Conservation (phyloP, 2,888 invertebrate genomes). For the Mactromeris polynyma region DNA sequence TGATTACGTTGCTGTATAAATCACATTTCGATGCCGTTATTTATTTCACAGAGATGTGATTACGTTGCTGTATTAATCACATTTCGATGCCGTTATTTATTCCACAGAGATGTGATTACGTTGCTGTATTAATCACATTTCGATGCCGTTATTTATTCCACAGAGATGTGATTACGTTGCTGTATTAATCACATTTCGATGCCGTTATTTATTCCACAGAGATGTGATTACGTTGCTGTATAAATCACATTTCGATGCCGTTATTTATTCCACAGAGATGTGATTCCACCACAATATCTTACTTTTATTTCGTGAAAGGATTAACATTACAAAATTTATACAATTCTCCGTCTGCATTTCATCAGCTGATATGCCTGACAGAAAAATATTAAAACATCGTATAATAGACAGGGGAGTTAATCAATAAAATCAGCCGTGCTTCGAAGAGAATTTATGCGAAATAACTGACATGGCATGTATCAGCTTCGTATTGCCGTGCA, state of each 20-base stretch:
- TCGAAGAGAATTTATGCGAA: neutral
- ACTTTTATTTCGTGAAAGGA: neutral
- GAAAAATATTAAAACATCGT: neutral
- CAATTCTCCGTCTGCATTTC: neutral
- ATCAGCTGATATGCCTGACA: neutral
- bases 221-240: too few relatives aligned
- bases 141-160: too few relatives aligned
- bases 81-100: too few relatives aligned
- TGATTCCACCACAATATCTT: neutral
- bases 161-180: too few relatives aligned
- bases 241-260: too few relatives aligned
- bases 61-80: too few relatives aligned
- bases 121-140: too few relatives aligned
- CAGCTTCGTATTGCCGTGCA: neutral
- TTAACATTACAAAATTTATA: neutral
- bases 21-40: too few relatives aligned
- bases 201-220: neutral
- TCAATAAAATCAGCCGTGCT: neutral
- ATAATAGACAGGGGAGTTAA: neutral
- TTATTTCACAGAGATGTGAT: too few relatives aligned
- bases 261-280: neutral
- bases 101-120: too few relatives aligned
- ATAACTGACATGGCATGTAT: neutral
- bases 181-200: too few relatives aligned
- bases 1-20: too few relatives aligned